These are phyloP conservation scores for Zaprionus africanus DNA, from an alignment of 1,140 invertebrate genomes.

Conservation along the genomic window DNA sequence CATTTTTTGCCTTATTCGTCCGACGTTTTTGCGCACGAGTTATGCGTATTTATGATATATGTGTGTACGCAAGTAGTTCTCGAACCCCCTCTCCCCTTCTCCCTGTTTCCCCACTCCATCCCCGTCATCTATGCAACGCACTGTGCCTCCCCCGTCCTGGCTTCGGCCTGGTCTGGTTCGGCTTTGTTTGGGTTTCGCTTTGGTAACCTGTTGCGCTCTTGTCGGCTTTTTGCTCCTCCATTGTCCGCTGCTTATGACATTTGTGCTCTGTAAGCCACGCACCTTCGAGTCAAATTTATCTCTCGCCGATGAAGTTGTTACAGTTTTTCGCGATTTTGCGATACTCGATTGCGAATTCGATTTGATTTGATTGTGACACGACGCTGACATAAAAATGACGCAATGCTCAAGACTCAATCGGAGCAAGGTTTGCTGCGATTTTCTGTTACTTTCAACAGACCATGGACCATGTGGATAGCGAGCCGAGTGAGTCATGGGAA, in stretches of 20 bases:
- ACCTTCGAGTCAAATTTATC: slow-evolving; percentile 80
- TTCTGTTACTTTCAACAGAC: slow-evolving; percentile 39
- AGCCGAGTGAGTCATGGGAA: slow-evolving; percentile 29
- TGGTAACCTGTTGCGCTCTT: slow-evolving; percentile 77
- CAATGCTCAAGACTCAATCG: slow-evolving; percentile 54
- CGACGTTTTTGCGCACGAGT: slow-evolving; percentile 82
- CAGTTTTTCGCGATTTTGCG: slow-evolving; percentile 57
- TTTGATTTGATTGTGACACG: slow-evolving; percentile 77
- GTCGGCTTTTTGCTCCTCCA: slow-evolving; percentile 67
- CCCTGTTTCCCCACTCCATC: neutral
- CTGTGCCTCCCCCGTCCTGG: slow-evolving; percentile 22
- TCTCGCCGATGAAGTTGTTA: slow-evolving; percentile 75
- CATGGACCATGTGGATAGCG: neutral
- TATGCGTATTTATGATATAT: slow-evolving; percentile 83
- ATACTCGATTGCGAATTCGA: slow-evolving; percentile 13
- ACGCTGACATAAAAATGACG: slow-evolving; percentile 75
- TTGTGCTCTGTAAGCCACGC: slow-evolving; percentile 79
- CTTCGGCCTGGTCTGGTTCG: neutral
- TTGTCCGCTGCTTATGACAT: slow-evolving; percentile 67
- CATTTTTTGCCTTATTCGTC: slow-evolving; percentile 78
- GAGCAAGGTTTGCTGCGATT: slow-evolving; percentile 40
- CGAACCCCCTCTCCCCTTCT: slow-evolving; percentile 19
- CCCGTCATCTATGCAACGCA: neutral
- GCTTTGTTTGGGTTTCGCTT: slow-evolving; percentile 21
- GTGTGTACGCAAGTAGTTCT: slow-evolving; percentile 28